Percentiles rank a stretch among this genome's conserved stretches.
Conservation (phyloP, 2,888 invertebrate species). For the Drosophila antonietae region DNA sequence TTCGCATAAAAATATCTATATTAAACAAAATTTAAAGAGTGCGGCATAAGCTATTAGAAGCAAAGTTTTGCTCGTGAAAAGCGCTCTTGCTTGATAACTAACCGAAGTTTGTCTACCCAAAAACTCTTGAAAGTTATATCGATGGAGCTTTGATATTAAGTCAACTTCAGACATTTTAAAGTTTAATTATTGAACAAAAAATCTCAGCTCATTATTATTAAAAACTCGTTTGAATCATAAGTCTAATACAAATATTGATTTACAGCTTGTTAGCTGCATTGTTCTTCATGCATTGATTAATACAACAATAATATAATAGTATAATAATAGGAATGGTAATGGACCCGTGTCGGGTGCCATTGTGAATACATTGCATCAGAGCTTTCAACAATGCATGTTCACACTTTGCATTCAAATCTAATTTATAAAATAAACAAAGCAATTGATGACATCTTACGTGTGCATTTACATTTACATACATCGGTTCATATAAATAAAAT, state of each 20-base stretch:
- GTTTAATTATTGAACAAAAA: background rate
- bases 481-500: background rate
- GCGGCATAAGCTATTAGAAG: background rate
- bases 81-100: background rate
- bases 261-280: constrained; percentile 28
- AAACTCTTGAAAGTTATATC: background rate
- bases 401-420: background rate
- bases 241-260: constrained; percentile 21
- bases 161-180: background rate
- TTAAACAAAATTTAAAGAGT: background rate
- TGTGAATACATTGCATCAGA: constrained; percentile 18
- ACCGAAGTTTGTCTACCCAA: background rate
- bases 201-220: background rate
- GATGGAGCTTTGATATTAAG: background rate
- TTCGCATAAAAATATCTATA: background rate
- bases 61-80: background rate
- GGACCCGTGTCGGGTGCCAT: constrained; percentile 9
- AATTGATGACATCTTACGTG: background rate
- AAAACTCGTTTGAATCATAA: background rate
- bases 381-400: constrained; percentile 20
- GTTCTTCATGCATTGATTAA: constrained; percentile 12
- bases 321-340: constrained; percentile 10
- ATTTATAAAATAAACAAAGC: constrained; percentile 23
- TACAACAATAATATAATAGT: constrained; percentile 4
- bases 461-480: background rate